Evolutionary conservation across 1,140 invertebrate genomes (phyloP).

Genomic region (Drosophila punjabiensis): DNA sequence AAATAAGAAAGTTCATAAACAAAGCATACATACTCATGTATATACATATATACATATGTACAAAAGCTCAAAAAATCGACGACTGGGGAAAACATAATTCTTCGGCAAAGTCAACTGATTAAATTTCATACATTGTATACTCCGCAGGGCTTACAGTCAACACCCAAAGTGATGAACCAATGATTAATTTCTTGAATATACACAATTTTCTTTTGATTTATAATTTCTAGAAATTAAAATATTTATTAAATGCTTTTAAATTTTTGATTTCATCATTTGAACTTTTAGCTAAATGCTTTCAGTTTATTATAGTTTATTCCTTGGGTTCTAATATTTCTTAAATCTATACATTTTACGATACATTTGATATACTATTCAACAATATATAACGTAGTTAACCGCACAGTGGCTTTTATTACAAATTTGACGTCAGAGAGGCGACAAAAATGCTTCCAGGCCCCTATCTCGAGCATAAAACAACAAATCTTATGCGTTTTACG

Average conservation of each 20-base stretch:
- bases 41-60: neutral
- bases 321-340: neutral
- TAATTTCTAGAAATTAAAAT: neutral
- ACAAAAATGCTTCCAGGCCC: too few relatives aligned
- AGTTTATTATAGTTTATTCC: neutral
- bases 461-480: neutral
- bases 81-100: neutral
- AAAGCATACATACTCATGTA: neutral
- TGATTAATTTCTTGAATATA: too few relatives aligned
- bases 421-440: too few relatives aligned
- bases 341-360: too few relatives aligned
- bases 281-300: neutral
- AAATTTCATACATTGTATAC: neutral
- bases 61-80: neutral
- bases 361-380: too few relatives aligned
- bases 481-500: neutral
- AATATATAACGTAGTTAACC: too few relatives aligned
- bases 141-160: neutral
- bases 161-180: neutral
- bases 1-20: constrained; percentile 2
- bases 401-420: too few relatives aligned
- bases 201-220: neutral
- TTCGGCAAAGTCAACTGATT: constrained; percentile 1
- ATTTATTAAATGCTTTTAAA: neutral
- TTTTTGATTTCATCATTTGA: neutral